Evolutionary conservation across 1,140 invertebrate species (phyloP).

Genomic region (Drosophila setifemur): DNA sequence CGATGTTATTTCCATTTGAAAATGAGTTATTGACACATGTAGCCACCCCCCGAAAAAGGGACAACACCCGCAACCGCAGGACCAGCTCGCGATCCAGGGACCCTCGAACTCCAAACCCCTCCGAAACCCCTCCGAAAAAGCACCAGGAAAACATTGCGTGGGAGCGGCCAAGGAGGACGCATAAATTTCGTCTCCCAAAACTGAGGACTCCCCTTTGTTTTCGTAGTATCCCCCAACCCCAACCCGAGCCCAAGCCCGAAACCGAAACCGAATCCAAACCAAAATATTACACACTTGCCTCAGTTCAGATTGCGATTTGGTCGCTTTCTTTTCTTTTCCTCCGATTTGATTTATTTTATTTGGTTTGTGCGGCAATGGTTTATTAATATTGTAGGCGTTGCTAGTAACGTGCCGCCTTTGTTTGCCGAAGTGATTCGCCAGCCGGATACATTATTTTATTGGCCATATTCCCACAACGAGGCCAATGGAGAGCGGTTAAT

Average conservation of each 20-base stretch:
- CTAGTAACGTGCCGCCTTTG: slow-evolving; percentile 58
- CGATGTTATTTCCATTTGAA: slow-evolving; percentile 79
- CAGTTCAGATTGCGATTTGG: slow-evolving; percentile 71
- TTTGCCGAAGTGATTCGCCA: slow-evolving; percentile 38
- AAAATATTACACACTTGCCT: slow-evolving; percentile 50
- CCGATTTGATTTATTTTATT: slow-evolving; percentile 82
- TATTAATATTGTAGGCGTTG: slow-evolving; percentile 79
- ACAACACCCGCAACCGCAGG: slow-evolving; percentile 32
- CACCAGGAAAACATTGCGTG: slow-evolving; percentile 40
- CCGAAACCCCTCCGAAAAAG: slow-evolving; percentile 4
- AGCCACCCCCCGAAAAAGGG: slow-evolving; percentile 56
- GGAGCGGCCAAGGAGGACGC: slow-evolving; percentile 60
- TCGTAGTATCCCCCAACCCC: not conserved
- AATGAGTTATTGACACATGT: slow-evolving; percentile 74
- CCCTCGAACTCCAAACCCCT: not conserved
- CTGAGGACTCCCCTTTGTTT: slow-evolving; percentile 54
- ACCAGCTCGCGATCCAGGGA: slow-evolving; percentile 3
- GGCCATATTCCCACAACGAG: slow-evolving; percentile 38
- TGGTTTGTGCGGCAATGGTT: slow-evolving; percentile 76
- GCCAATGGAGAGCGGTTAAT: slow-evolving; percentile 51
- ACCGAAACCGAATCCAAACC: too few species aligned
- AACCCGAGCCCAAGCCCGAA: too few species aligned
- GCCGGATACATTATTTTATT: slow-evolving; percentile 48
- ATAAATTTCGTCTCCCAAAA: slow-evolving; percentile 70
- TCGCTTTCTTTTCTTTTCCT: slow-evolving; percentile 55